Base-by-base conservation (phyloP, 2,888 invertebrate species). In the Meghimatium bilineatum region DNA sequence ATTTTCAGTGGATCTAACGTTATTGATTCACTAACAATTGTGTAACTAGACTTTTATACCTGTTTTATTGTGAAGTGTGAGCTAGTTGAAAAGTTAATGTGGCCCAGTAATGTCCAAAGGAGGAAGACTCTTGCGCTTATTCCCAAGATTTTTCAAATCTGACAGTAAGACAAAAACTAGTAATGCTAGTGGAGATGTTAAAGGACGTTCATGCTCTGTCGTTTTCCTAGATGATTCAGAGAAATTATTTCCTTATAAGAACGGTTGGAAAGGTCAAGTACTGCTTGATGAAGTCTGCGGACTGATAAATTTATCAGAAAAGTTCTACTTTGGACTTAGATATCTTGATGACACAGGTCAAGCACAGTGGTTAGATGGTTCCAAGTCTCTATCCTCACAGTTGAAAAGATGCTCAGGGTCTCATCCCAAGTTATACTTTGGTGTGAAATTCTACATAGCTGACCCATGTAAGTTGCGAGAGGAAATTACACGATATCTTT, bases 401-500 rank as follows among this genome's bases (percentile, higher is more conserved):
- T 85, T 93, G 29, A 92, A 91, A 90, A 91, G 87, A 60, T 90
- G 90, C 85, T 80, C 82, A 89, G 94, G 95, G 84, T 95, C 96
- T 56, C 96, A 97, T 94, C 49, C 72, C n/a, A 97, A 97, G 84
- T 96, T 98, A 90, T 98, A 98, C 94, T 98, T 99, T 93, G 98
- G 98, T 85, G 98, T 99, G 87, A 98, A 98, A 94, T 99, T 98
- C 94, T 99, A 99, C 94, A 97, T 98, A 3, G 97, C 97, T 0
- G 98, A 99, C 94, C 98, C 98, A 0, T 98, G 98, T 95, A 98
- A 98, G 94, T 95, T 99, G 85, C 95, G 97, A 86, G 98, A 98
- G 94, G 98, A 99, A 95, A 98, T 98, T 91, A 98, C 98, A 85
- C 96, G 98, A 97, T 99, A 99, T 95, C 98, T 98, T 95, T 96